Conservation (phyloP, 2,888 invertebrate genomes). For the Ephialtes manifestator region DNA sequence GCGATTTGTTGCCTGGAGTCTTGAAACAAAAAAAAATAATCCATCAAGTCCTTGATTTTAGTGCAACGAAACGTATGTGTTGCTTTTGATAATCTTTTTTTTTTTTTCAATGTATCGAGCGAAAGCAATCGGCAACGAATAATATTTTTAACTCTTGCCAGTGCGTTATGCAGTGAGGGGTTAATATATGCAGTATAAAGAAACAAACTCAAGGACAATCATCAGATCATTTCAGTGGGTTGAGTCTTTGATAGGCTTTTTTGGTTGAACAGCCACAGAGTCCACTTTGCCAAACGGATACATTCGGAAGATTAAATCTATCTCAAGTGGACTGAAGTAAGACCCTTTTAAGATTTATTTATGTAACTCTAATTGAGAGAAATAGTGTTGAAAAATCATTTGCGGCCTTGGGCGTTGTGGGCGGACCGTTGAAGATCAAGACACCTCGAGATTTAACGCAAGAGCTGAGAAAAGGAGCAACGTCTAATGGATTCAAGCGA, state of each 20-base stretch:
- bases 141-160: neutral
- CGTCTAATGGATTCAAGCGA: slow-evolving; percentile 55
- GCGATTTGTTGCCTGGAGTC: neutral
- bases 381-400: slow-evolving; percentile 37
- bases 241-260: neutral
- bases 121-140: neutral
- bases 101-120: neutral
- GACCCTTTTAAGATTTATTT: neutral
- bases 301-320: neutral
- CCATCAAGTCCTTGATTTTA: neutral
- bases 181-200: neutral
- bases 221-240: neutral
- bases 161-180: neutral
- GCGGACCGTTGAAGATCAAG: slow-evolving; percentile 36
- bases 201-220: neutral
- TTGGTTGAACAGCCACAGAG: neutral
- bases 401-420: slow-evolving; percentile 37
- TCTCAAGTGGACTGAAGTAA: neutral
- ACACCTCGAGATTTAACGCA: slow-evolving; percentile 45
- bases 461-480: slow-evolving; percentile 33
- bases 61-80: neutral
- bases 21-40: neutral
- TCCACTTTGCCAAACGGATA: slow-evolving; percentile 1
- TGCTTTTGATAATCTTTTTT: slow-evolving; percentile 3
- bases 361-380: neutral